Evolutionary conservation across 2,113 vertebrate species (phyloP).

Genomic region (Sterrhoptilus dennistouni): DNA sequence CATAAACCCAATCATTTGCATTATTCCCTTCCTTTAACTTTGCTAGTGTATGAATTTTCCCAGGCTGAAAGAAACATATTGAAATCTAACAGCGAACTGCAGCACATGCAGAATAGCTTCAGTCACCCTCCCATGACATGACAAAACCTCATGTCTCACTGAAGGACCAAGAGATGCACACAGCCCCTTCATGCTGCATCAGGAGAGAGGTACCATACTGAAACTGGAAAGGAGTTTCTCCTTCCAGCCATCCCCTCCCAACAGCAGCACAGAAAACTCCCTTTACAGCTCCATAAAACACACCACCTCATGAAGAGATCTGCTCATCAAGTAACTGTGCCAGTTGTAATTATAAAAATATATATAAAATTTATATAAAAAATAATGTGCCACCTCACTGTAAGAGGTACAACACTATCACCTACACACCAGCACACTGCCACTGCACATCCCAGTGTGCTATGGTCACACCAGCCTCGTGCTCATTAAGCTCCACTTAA

Average conservation of each 20-base stretch:
- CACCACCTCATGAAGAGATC: background rate
- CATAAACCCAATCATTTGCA: background rate
- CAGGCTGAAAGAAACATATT: background rate
- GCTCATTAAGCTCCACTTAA: background rate
- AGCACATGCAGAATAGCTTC: background rate
- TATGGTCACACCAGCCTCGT: background rate
- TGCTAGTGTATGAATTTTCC: background rate
- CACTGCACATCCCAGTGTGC: background rate
- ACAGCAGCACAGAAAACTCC: background rate
- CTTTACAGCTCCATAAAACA: background rate
- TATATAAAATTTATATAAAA: background rate
- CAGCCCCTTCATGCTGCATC: background rate
- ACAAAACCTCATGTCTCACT: rapidly evolving
- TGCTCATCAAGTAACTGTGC: background rate
- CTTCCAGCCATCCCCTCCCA: background rate
- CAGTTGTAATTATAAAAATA: background rate
- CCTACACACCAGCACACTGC: background rate
- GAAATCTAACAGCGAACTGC: background rate
- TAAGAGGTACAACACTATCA: background rate
- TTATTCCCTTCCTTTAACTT: background rate
- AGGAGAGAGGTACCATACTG: background rate
- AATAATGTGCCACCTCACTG: background rate
- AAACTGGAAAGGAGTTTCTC: background rate
- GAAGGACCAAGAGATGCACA: background rate
- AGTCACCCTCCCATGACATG: background rate